Evolutionary conservation across 2,888 invertebrate genomes (phyloP), one percentile per base, ranked within the genome.

Genomic region (Tachystola acroxantha): DNA sequence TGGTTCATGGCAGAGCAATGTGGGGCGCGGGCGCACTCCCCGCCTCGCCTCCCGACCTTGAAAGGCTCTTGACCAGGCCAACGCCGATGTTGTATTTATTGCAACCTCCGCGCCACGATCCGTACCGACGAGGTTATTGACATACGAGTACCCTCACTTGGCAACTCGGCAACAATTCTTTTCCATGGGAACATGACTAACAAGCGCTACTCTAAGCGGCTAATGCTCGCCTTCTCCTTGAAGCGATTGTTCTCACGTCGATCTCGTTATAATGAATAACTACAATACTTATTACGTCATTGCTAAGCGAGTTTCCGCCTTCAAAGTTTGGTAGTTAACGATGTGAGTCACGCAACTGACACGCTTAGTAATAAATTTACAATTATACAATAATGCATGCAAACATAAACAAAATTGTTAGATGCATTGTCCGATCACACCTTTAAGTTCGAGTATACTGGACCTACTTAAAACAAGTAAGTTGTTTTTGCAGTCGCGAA

Each of bases 11-110:
- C 63, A 64, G 63, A 72, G 70, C 75, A 81, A 82, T 81, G 74
- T 77, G 72, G 80, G 74, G 71, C 75, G 76, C 70, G 61, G 58
- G 58, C 65, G 54, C 66, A 65, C 75, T 70, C 84, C 82, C 82
- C 82, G 74, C 81, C 75, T 79, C 80, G 72, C 79, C 75, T 76
- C 82, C 76, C 74, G 80, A 77, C 86, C 85, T 86, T 85, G 86
- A 86, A 85, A 86, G 85, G 85, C 84, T 84, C 85, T 85, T 85
- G 86, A 86, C 86, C 85, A 86, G 81, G 69, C 80, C 84, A 79
- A 64, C 71, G 77, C 65, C 78, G 78, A 72, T 80, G 77, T 76
- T 75, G 81, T 84, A 84, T 84, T 84, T 85, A 84, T 85, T 84
- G 85, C 85, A 85, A 85, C 74, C 81, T 84, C 85, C 75, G 74